Evolutionary conservation across 2,113 vertebrate genomes (phyloP), one percentile per base, ranked within the genome.

Genomic region (Poicephalus gulielmi): DNA sequence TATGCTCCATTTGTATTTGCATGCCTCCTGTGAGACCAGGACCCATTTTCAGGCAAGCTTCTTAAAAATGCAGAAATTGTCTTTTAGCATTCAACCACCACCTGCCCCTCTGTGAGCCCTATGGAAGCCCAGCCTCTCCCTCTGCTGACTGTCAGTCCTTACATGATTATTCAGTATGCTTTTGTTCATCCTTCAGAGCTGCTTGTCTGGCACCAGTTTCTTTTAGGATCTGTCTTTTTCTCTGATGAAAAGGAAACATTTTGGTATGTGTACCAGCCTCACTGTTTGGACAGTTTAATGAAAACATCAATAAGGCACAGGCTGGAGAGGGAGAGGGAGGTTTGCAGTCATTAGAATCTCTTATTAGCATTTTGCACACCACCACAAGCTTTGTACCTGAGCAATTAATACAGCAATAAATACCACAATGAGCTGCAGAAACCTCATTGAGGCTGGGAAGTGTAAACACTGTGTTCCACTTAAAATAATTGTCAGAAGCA

Each of bases 281-380:
- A 3, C 52, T 88, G 50, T 52, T 94, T 88, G 75, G 85, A 30
- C 68, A 71, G 35, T 75, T 95, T 96, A 96, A 95, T 96, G 92
- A 92, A 86, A 78, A 70, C 73, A 90, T 92, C 93, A 94, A 80
- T 95, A 93, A 94, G 46, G 59, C 68, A 75, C 23, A 14, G 82
- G 63, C 17, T 1, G 63, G 67, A n/a, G 59, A 33, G 83, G 68
- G 76, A 76, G 92, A 86, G 68, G 90, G 94, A 95, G 82, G 59
- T 25, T 33, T 79, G 46, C 63, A 81, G 53, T 83, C 92, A 85
- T 96, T 94, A 95, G 71, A 49, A 59, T 70, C 62, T n/a, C 67
- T 88, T 85, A 93, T 94, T 94, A 96, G 84, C 55, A 83, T 90
- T 97, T 94, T 94, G 55, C 76, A 86, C 88, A 86, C 13, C 47